Conservation (phyloP, 2,113 vertebrate genomes). For the Ceyx cyanopectus region DNA sequence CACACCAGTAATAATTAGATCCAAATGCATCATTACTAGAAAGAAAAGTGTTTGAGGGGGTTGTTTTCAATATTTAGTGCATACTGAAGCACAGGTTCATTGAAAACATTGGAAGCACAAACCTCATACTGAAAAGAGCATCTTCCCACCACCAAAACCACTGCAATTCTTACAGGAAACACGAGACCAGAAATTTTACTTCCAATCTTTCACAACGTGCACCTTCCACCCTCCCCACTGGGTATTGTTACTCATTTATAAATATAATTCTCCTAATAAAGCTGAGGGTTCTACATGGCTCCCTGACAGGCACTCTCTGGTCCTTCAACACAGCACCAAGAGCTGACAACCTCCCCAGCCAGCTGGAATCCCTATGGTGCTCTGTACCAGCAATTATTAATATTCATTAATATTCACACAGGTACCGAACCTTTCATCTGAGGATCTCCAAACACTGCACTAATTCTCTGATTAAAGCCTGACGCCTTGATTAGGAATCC, state of each 20-base stretch:
- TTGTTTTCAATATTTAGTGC: neutral
- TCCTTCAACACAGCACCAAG: neutral
- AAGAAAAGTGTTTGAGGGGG: neutral
- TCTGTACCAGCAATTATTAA: neutral
- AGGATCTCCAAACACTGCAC: slow-evolving; percentile 16
- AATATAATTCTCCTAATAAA: neutral
- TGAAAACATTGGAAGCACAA: slow-evolving; percentile 4
- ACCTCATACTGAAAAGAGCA: neutral
- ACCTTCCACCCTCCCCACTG: neutral
- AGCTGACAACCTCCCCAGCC: neutral
- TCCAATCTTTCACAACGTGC: neutral
- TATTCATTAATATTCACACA: neutral
- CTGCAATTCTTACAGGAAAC: neutral
- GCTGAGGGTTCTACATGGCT: neutral
- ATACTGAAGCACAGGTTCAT: neutral
- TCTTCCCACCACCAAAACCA: neutral
- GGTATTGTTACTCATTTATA: neutral
- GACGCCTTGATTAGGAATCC: neutral
- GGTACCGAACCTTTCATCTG: neutral
- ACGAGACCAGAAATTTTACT: neutral
- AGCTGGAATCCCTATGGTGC: neutral
- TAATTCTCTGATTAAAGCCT: slow-evolving; percentile 19
- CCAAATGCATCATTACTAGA: neutral
- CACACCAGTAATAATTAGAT: neutral
- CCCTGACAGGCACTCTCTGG: neutral